Evolutionary conservation across 2,797 vertebrate species (phyloP).

Genomic region (Acanthurus tractus): DNA sequence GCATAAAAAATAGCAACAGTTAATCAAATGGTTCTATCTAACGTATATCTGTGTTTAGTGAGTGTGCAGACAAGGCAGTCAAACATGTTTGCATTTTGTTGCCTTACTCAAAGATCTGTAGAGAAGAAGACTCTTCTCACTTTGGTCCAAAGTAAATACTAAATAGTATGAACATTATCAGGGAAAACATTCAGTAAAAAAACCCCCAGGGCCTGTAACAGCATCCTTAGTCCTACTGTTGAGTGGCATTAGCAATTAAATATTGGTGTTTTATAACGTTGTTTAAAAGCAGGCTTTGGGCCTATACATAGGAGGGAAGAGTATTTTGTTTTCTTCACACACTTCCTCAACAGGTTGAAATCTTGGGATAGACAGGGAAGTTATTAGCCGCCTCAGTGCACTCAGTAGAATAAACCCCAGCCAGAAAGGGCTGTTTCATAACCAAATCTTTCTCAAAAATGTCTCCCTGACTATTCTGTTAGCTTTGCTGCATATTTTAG

Average conservation of each 20-base stretch:
- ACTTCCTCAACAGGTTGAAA: slow-evolving; percentile 20
- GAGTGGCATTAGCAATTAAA: slow-evolving; percentile 21
- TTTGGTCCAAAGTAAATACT: background rate
- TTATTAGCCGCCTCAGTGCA: slow-evolving; percentile 1
- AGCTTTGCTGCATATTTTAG: background rate
- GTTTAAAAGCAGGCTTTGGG: background rate
- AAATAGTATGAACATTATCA: background rate
- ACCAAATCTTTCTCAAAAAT: background rate
- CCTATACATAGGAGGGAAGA: background rate
- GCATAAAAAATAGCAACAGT: background rate
- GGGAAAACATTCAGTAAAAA: slow-evolving; percentile 6
- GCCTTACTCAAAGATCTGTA: background rate
- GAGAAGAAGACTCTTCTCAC: background rate
- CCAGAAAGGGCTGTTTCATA: background rate
- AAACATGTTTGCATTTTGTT: background rate
- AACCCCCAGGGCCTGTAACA: background rate
- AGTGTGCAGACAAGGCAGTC: background rate
- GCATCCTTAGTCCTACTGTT: background rate
- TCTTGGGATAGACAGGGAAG: background rate
- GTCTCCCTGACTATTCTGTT: background rate
- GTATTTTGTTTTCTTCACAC: slow-evolving; percentile 20
- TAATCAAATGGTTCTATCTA: background rate
- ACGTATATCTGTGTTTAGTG: background rate
- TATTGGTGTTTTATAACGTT: slow-evolving; percentile 14
- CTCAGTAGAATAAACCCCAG: background rate